Base-by-base conservation (phyloP, 2,113 vertebrate genomes). In the Pitta sordida region DNA sequence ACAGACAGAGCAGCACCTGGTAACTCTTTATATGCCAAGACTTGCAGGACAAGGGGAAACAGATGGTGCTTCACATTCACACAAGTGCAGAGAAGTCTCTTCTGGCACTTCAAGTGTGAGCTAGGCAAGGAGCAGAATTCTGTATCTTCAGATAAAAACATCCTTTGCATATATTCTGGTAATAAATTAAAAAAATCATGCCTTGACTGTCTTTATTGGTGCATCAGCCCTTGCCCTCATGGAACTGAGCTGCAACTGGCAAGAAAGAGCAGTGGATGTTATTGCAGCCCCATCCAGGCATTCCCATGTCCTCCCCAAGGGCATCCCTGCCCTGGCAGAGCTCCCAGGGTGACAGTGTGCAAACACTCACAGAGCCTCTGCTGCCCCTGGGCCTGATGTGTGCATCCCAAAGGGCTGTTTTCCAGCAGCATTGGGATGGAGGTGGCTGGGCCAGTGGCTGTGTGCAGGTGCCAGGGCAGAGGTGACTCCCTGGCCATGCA, bases 21-120 rank as follows among this genome's bases (percentile, higher is more conserved):
- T 94, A 95, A 95, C 95, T 95, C 95, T 86, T 93, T 81, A 65
- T 52, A 17, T 30, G 62, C 94, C 95, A 93, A 84, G 86, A 44
- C 49, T 88, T 75, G 60, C 30, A 82, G 60, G 68, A 56, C 41
- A 51, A 93, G 93, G 90, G 88, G 88, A 91, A 93, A 53, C 93
- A 96, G 92, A 96, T 95, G 92, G 88, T 60, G 58, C 86, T 92
- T 92, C 55, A 48, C 88, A 60, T 75, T 91, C 91, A 81, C 83
- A 90, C 52, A 78, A 71, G 92, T 88, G 69, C 77, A 86, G 86
- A 78, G 65, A 81, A 95, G 46, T 51, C 83, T 94, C 60, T 96
- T 84, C 91, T 94, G 83, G 83, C 86, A 56, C 86, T 89, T 77
- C 8, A 83, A 89, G 81, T 79, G 83, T 65, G 60, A 94, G 69